Evolutionary conservation across 2,888 invertebrate genomes (phyloP).

Genomic region (Acanthopleura granulata): DNA sequence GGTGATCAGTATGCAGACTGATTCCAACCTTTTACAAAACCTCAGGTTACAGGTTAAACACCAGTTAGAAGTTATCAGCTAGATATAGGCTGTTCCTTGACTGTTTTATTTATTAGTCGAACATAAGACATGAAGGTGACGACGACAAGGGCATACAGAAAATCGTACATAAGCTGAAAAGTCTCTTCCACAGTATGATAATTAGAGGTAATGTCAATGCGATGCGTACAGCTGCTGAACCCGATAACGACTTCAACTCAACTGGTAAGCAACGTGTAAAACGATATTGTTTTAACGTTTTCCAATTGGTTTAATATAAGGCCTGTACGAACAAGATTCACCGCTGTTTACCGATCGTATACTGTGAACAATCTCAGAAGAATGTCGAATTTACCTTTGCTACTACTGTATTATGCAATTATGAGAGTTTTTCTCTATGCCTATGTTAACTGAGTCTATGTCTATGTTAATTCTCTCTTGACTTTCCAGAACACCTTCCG

Average conservation of each 20-base stretch:
- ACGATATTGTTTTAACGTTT: too few species aligned
- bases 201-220: neutral
- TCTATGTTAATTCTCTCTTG: too few species aligned
- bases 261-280: slow-evolving; percentile 30
- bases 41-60: too few species aligned
- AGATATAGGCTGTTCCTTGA: neutral
- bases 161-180: neutral
- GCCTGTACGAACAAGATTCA: slow-evolving; percentile 12
- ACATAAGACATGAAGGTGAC: neutral
- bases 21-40: too few species aligned
- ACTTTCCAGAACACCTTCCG: slow-evolving; percentile 30
- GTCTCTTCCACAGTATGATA: neutral
- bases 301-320: too few species aligned
- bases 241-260: slow-evolving; percentile 29
- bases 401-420: too few species aligned
- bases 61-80: too few species aligned
- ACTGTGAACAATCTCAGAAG: too few species aligned
- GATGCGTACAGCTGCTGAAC: slow-evolving; percentile 31
- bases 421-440: too few species aligned
- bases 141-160: neutral
- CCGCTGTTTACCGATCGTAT: slow-evolving; percentile 15
- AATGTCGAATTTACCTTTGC: too few species aligned
- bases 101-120: neutral
- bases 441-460: too few species aligned
- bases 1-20: neutral